Base-by-base conservation (phyloP, 2,888 invertebrate species). In the Hedya salicella region DNA sequence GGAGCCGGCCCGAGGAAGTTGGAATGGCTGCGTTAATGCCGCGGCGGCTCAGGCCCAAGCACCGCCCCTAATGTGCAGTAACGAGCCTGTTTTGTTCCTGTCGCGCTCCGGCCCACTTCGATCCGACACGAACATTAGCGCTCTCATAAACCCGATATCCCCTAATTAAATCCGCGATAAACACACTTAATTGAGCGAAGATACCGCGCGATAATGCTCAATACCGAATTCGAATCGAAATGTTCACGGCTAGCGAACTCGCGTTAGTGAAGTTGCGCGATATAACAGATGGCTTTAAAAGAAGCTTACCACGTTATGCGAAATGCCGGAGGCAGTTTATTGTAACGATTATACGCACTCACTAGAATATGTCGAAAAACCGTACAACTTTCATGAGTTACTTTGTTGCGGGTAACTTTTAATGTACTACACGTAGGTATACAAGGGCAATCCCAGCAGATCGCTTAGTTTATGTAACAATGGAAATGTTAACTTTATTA, bases 11-110 rank as follows among this genome's bases (percentile, higher is more conserved):
- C 67, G 79, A 77, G 82, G 80, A 85, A 84, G 82, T 83, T 81
- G 78, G 75, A 85, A 84, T 81, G 81, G 82, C 73, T 71, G 83
- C 80, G 62, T 67, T 67, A 64, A 70, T 62, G 63, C 69, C 44
- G 49, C 40, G 56, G 61, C 56, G 62, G 56, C 59, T 30, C 52
- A 56, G 53, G 61, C 61, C 63, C 65, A 63, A 63, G 68, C 62
- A 68, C 71, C 72, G 69, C 71, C 76, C 71, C 76, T 78, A 81
- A 82, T 78, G 79, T 79, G 79, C 79, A 77, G 78, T 83, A 81
- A 79, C 82, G 76, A 76, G 73, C 70, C 76, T 78, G 79, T 79
- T 79, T 77, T 78, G 75, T 77, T 75, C 73, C 71, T 77, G 75
- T 76, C 77, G 70, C 73, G 64, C 50, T 46, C 52, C 65, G 17